Evolutionary conservation across 2,797 vertebrate genomes (phyloP).

Genomic region (Phoeniculus purpureus): DNA sequence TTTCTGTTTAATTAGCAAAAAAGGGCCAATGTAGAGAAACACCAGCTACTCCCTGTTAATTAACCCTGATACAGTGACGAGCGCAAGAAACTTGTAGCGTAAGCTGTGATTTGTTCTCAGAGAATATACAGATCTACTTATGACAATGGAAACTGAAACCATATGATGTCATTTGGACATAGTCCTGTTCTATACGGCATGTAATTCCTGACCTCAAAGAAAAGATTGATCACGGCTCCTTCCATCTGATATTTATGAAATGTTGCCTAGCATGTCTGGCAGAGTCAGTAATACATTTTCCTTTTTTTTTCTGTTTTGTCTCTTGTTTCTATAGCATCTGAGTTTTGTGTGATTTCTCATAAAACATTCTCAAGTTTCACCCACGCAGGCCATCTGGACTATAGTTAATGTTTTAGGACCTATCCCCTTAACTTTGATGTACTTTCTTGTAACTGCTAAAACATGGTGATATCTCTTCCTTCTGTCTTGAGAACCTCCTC

Average conservation of each 20-base stretch:
- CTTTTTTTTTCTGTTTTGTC: conserved; percentile 60
- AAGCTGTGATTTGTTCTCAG: background rate
- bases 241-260: conserved; percentile 64
- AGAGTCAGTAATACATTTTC: conserved; percentile 64
- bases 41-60: background rate
- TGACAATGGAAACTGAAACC: background rate
- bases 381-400: conserved; percentile 59
- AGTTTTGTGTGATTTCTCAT: conserved; percentile 65
- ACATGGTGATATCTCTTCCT: conserved; percentile 53
- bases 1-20: background rate
- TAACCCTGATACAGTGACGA: background rate
- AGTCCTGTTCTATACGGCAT: background rate
- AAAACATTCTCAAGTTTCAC: conserved; percentile 65
- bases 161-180: background rate
- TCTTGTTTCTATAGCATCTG: conserved; percentile 69
- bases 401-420: conserved; percentile 69
- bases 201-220: conserved; percentile 3
- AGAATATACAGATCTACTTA: background rate
- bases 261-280: conserved; percentile 61
- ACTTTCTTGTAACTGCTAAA: conserved; percentile 65
- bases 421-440: conserved; percentile 62
- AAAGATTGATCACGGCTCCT: conserved; percentile 23
- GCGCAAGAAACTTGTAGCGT: background rate
- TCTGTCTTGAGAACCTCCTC: conserved; percentile 55
- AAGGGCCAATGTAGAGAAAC: background rate